Percentiles rank a stretch among this genome's conserved stretches.
phyloP scores from a whole-genome alignment of 2,888 invertebrate species.

The Hybos culiciformis region DNA sequence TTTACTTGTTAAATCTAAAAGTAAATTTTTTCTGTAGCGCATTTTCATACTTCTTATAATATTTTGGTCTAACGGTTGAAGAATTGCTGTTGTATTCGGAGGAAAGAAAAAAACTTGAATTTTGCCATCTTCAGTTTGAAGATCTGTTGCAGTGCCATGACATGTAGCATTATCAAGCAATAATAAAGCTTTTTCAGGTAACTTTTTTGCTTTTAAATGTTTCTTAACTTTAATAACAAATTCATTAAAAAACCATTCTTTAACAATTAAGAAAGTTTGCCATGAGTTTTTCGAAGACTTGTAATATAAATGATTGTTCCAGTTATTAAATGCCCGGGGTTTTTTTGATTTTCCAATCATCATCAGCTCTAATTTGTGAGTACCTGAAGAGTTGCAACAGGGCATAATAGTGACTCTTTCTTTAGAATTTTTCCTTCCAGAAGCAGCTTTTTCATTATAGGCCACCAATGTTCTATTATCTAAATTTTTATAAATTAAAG shows the following conservation, averaged over 20 bases:
- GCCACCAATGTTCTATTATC: background rate
- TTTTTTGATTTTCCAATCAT: background rate
- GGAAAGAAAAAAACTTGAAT: background rate
- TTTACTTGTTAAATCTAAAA: background rate
- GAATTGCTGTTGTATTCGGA: background rate
- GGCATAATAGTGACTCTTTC: background rate
- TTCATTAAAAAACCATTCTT: background rate
- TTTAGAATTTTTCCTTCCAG: background rate
- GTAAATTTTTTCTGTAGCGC: background rate
- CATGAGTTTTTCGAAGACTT: background rate
- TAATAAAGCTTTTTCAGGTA: background rate
- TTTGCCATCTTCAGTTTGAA: background rate
- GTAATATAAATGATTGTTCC: background rate
- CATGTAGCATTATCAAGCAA: background rate
- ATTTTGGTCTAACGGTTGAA: slow-evolving; percentile 1
- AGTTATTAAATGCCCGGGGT: background rate
- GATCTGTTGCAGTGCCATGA: background rate
- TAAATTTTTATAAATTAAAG: background rate
- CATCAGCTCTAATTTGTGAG: background rate
- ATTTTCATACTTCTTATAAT: background rate
- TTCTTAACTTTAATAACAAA: background rate
- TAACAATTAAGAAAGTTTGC: background rate
- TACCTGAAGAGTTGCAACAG: background rate
- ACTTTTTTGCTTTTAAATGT: background rate
- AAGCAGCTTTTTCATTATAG: background rate